Conservation (phyloP, 1,140 invertebrate genomes). For the Frieseomelitta varia region DNA sequence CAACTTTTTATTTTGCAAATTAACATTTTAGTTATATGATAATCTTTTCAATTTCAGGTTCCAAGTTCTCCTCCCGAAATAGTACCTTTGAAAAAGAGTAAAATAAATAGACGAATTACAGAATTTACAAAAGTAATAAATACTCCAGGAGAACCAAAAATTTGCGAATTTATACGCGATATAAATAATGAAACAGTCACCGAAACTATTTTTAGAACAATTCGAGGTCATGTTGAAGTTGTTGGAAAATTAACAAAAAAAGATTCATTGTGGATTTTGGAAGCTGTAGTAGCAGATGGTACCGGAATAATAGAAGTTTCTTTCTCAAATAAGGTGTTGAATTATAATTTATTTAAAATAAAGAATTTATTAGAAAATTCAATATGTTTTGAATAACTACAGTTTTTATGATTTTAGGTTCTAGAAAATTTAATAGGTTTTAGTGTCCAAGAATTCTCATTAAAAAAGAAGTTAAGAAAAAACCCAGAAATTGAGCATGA, state of each 20-base stretch:
- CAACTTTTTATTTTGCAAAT: not conserved
- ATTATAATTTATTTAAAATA: not conserved
- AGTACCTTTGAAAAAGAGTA: constrained; percentile 51
- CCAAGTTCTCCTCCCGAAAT: constrained; percentile 35
- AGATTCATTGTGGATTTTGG: constrained; percentile 67
- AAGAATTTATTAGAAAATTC: constrained; percentile 1
- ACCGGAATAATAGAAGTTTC: constrained; percentile 70
- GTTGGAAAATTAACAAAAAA: constrained; percentile 67
- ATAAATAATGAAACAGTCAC: constrained; percentile 55
- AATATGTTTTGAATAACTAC: constrained; percentile 3
- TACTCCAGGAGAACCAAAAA: constrained; percentile 29
- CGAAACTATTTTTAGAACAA: constrained; percentile 52
- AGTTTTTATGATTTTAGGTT: constrained; percentile 64
- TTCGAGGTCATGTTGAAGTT: constrained; percentile 63
- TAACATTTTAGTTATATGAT: not conserved
- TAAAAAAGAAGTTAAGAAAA: constrained; percentile 73
- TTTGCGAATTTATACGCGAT: constrained; percentile 67
- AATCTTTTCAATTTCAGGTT: constrained; percentile 27
- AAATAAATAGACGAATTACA: constrained; percentile 59
- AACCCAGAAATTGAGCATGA: constrained; percentile 68
- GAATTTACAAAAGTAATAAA: constrained; percentile 46
- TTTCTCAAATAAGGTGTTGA: constrained; percentile 73
- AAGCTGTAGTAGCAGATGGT: constrained; percentile 70
- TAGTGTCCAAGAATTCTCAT: constrained; percentile 69
- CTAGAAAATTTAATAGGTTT: constrained; percentile 73